These are phyloP conservation scores for Mus spicilegus DNA, from an alignment of 2,113 vertebrate genomes.

Conservation along the genomic window DNA sequence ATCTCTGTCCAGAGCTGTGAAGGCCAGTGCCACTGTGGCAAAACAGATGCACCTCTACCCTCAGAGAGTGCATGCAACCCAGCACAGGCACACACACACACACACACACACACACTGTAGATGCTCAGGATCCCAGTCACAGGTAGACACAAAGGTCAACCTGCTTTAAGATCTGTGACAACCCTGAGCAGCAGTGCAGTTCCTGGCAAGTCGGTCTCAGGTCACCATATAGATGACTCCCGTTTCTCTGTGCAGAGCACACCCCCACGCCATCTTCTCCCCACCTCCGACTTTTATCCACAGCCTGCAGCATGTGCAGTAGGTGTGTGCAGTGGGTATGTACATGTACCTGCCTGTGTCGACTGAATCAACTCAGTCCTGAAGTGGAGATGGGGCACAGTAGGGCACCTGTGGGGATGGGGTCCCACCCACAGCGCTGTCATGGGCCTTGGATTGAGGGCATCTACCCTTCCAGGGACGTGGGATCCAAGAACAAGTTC, in stretches of 20 bases:
- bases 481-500: neutral
- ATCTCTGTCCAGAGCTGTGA: too few species aligned
- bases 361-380: accelerated
- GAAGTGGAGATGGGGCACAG: neutral
- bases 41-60: too few species aligned
- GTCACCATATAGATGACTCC: accelerated
- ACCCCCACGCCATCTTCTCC: accelerated
- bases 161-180: neutral
- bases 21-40: too few species aligned
- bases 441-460: neutral
- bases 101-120: neutral
- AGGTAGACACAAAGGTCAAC: accelerated
- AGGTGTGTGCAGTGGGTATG: too few species aligned
- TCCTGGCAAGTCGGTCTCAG: neutral
- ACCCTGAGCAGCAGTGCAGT: neutral
- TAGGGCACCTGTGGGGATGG: neutral
- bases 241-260: neutral
- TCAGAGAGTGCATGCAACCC: too few species aligned
- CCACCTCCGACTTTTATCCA: neutral
- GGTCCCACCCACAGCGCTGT: neutral
- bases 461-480: neutral
- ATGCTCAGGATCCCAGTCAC: neutral
- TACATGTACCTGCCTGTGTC: neutral
- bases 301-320: accelerated
- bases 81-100: too few species aligned